Conservation (phyloP, 2,113 vertebrate genomes). For the Perognathus longimembris region DNA sequence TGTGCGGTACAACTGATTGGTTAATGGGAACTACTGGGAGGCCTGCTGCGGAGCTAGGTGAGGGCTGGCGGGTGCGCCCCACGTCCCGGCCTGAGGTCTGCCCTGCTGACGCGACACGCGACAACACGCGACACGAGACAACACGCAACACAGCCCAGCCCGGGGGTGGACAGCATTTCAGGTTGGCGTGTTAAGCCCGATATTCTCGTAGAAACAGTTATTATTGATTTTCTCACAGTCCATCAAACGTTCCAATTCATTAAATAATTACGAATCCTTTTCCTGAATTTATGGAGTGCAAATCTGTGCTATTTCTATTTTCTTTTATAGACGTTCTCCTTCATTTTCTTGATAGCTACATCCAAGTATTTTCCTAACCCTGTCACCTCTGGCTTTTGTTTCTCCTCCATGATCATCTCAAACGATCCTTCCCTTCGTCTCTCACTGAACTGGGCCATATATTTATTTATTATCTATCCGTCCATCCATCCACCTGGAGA, state of each 20-base stretch:
- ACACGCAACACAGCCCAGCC: neutral
- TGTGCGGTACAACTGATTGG: neutral
- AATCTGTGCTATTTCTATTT: neutral
- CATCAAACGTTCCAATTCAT: neutral
- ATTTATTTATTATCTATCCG: too few species aligned
- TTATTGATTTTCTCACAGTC: neutral
- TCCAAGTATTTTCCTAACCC: neutral
- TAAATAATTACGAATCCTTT: neutral
- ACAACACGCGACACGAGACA: too few species aligned
- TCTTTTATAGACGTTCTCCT: neutral
- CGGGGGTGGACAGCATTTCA: neutral
- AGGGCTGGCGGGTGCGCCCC: rapidly evolving
- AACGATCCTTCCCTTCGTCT: constrained; percentile 21
- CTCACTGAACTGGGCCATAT: too few species aligned
- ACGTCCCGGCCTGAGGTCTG: neutral
- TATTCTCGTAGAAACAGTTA: neutral
- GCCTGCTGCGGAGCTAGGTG: neutral
- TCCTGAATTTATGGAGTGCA: neutral
- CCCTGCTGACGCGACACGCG: too few species aligned
- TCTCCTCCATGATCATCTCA: neutral
- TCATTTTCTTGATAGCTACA: neutral
- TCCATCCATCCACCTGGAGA: too few species aligned
- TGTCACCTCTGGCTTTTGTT: neutral
- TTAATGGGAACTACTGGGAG: neutral
- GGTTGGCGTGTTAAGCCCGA: neutral